Base-by-base conservation (phyloP, 2,888 invertebrate species). In the Petrolisthes manimaculis region DNA sequence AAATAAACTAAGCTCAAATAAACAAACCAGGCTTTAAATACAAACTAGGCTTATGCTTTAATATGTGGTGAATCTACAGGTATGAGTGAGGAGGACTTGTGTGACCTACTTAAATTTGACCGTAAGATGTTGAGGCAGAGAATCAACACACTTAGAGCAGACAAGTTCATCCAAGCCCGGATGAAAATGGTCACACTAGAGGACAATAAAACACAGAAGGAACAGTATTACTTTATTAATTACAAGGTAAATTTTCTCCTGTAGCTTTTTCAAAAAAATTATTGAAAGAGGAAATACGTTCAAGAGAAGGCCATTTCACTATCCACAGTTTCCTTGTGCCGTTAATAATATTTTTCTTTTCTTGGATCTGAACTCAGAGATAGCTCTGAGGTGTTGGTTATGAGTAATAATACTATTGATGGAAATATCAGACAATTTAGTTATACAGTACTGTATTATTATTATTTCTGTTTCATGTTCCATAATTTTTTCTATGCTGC, bases 201-300 rank as follows among this genome's bases (percentile, higher is more conserved):
- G 0, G 98, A 99, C 93, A 97, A 98, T 5, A 98, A 97, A 94
- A 97, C 97, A 61, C 97, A 97, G 92, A 97, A 97, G 94, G 97
- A 98, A 37, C 98, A 98, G 93, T 99, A 98, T 93, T 99, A 98
- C 93, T 99, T 97, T 92, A 98, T 99, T 92, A 98, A 98, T 93
- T 99, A 98, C 93, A 97, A 97, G 93, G 94, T 95, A 92, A 91
- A 87, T 56, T n/a, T 53, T 82, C 61, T 21, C 18, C 1, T 37
- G 37, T 37, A 37, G 37, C 37, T 37, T 37, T 37, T 37, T 37
- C 37, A 1, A 37, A 37, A 37, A 37, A 37, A 1, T 37, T 1
- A 37, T 37, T 37, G 37, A 37, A 37, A 1, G 37, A 37, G 37
- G 37, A 2, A 37, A 37, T 37, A 37, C 37, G 37, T 37, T 37